Base-by-base conservation (phyloP, 2,797 vertebrate genomes). In the Galagoides demidoff region DNA sequence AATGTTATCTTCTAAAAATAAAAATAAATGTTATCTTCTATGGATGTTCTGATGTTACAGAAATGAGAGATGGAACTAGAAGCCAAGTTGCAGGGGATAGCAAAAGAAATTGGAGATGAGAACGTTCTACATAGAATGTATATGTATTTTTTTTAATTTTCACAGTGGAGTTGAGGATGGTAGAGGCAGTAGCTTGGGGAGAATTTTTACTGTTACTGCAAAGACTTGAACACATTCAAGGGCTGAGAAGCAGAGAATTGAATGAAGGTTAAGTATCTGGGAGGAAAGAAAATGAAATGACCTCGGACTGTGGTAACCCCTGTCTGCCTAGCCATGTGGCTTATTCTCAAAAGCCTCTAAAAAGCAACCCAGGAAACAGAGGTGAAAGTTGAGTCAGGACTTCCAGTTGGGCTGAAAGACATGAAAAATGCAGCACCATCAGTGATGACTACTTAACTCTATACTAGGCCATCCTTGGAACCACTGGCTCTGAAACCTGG, bases 201-300 rank as follows among this genome's bases (percentile, higher is more conserved):
- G 3, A n/a, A 31, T 43, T 90, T 61, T 77, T 81, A 81, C 87
- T 97, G 84, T 93, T 90, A 85, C 87, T 93, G 43, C 57, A 39
- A 22, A 89, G 12, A 84, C 12, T 20, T 39, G 68, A 89, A 37
- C 37, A 66, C 81, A 82, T 74, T 90, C 27, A 90, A 90, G 34
- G 22, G 29, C 31, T 78, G 14, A 89, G 34, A 93, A 85, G 20
- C 12, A 66, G 34, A 84, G 29, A 92, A 93, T 1, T 90, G 37
- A 79, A 37, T 93, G 43, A 82, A 34, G n/a, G 39, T 1, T 59
- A 64, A 87, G 74, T 34, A 94, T 71, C 20, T 93, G 39, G 8
- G 45, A 82, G n/a, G 55, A 87, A 92, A 88, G 81, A n/a, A 90
- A 88, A 57, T 68, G 14, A 25, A 83, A 89, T 25, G 78, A 84